Conservation (phyloP, 2,797 vertebrate genomes). For the Enteromius afrohamiltoni region DNA sequence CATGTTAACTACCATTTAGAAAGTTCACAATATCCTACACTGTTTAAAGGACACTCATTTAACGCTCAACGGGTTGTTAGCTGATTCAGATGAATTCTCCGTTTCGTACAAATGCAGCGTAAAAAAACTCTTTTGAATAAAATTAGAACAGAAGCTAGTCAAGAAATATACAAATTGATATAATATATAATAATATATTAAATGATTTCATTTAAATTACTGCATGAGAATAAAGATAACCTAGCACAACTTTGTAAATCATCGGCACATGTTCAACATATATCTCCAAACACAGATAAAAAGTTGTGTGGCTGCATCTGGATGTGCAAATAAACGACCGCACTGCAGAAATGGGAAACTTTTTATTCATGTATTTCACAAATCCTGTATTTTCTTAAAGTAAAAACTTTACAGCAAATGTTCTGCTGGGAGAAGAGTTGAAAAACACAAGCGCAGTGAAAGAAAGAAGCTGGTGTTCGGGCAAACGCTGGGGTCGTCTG, state of each 20-base stretch:
- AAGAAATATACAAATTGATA: not conserved
- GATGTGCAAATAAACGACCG: not conserved
- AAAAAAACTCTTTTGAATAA: not conserved
- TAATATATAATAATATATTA: too few relatives aligned
- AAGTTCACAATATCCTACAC: not conserved
- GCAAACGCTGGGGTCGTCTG: constrained; percentile 31
- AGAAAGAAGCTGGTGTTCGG: constrained; percentile 47
- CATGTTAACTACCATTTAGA: not conserved
- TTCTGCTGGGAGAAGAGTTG: constrained; percentile 55
- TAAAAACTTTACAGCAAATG: constrained; percentile 61
- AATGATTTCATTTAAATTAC: not conserved
- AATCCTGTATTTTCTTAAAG: constrained; percentile 55
- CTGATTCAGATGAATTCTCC: too few relatives aligned
- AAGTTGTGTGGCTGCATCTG: too few relatives aligned
- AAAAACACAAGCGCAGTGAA: constrained; percentile 54
- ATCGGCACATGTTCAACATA: too few relatives aligned
- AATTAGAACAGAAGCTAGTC: not conserved
- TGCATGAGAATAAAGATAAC: not conserved
- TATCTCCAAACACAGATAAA: not conserved
- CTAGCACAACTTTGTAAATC: not conserved
- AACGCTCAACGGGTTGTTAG: too few relatives aligned
- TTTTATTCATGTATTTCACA: constrained; percentile 74
- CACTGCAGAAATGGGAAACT: constrained; percentile 62
- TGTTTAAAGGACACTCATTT: not conserved
- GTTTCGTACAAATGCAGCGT: not conserved